These are phyloP conservation scores for Rutilus rutilus DNA, from an alignment of 2,113 vertebrate genomes.

Conservation along the genomic window DNA sequence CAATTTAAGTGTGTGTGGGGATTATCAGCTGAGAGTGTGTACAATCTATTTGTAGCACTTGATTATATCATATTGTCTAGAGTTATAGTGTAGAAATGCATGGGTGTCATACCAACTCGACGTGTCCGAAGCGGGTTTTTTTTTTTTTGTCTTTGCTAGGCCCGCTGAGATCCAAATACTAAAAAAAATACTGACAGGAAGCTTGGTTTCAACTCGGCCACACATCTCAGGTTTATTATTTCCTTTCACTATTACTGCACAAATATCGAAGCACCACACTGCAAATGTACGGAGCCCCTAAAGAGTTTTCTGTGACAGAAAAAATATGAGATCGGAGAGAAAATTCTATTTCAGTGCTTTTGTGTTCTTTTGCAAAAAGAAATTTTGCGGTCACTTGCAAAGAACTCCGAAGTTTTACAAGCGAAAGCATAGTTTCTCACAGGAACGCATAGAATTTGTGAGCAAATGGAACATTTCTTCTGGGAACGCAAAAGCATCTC, in stretches of 20 bases:
- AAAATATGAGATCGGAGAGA: not conserved
- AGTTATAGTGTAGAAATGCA: constrained; percentile 36
- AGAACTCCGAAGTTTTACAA: not conserved
- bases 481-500: too few relatives aligned
- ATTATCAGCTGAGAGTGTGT: constrained; percentile 37
- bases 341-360: not conserved
- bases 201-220: not conserved
- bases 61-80: constrained; percentile 33
- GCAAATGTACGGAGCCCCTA: not conserved
- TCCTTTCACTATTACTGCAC: constrained; percentile 19
- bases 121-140: not conserved
- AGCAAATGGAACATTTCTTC: not conserved
- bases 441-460: not conserved
- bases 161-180: not conserved
- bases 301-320: not conserved
- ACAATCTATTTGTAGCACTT: constrained; percentile 57
- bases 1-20: constrained; percentile 47
- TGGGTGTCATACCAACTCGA: constrained; percentile 2
- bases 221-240: constrained; percentile 41
- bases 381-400: not conserved
- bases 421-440: not conserved
- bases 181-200: not conserved
- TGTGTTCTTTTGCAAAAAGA: not conserved
- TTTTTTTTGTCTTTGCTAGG: constrained; percentile 6
- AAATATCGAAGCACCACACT: constrained; percentile 11